Conservation (phyloP, 2,113 vertebrate genomes). For the Puntigrus tetrazona region DNA sequence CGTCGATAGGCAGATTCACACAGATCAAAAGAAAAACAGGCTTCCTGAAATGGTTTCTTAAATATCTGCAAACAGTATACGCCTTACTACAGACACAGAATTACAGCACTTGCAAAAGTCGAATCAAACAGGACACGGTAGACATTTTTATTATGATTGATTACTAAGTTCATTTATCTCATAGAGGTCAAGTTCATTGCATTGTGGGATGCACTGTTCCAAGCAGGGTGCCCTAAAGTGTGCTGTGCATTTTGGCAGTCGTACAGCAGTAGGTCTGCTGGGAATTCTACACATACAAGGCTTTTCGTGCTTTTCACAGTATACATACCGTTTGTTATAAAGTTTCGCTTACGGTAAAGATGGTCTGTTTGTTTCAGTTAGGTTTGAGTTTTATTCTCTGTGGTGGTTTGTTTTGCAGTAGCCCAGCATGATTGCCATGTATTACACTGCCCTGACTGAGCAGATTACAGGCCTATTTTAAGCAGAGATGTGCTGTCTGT, state of each 20-base stretch:
- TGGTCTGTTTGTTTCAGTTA: neutral
- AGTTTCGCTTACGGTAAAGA: neutral
- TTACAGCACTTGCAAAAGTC: too few relatives aligned
- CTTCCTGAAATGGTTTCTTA: too few relatives aligned
- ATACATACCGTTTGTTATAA: neutral
- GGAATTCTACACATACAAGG: neutral
- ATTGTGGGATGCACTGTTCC: neutral
- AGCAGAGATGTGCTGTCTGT: neutral
- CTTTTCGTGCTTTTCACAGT: neutral
- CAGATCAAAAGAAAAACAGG: too few relatives aligned
- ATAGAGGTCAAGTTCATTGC: neutral
- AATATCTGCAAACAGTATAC: too few relatives aligned
- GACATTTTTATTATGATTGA: neutral
- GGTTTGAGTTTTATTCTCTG: neutral
- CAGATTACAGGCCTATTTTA: constrained; percentile 35
- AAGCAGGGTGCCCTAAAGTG: neutral
- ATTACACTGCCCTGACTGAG: neutral
- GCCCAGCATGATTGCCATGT: neutral
- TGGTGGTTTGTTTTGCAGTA: neutral
- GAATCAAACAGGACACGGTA: too few relatives aligned
- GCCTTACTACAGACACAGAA: too few relatives aligned
- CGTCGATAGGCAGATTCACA: too few relatives aligned
- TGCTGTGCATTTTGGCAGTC: neutral
- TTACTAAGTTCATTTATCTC: neutral
- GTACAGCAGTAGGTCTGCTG: neutral